Evolutionary conservation across 1,140 invertebrate genomes (phyloP).

Genomic region (Battus philenor): DNA sequence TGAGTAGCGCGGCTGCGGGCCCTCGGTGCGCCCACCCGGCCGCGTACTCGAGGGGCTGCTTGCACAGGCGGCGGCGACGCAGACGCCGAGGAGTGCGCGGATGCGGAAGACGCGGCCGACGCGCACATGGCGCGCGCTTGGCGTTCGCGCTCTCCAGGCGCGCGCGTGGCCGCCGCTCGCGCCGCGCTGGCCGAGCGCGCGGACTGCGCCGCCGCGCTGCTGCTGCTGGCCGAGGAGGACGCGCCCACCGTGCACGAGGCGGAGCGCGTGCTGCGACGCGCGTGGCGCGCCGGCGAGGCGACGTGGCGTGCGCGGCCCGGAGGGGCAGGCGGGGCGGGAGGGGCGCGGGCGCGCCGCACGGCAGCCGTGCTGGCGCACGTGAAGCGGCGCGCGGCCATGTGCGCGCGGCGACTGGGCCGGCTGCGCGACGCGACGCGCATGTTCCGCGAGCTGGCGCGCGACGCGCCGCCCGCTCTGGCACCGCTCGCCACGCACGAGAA

Average conservation of each 20-base stretch:
- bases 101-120: constrained; percentile 91
- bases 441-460: constrained; percentile 97
- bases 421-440: constrained; percentile 97
- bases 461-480: constrained; percentile 97
- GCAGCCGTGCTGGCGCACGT: constrained; percentile 98
- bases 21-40: too few species aligned
- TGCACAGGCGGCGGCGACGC: constrained; percentile 98
- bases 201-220: constrained; percentile 97
- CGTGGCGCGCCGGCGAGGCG: constrained; percentile 11
- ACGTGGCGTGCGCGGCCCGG: not conserved
- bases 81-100: constrained; percentile 76
- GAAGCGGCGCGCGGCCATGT: constrained; percentile 96
- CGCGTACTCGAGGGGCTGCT: too few species aligned
- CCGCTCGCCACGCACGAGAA: constrained; percentile 98
- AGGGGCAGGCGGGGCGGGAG: constrained; percentile 15
- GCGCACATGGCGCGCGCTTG: constrained; percentile 97
- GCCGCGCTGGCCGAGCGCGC: constrained; percentile 93
- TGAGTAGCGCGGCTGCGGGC: too few species aligned
- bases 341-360: constrained; percentile 83
- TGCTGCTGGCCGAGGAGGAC: constrained; percentile 97
- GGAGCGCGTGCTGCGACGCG: constrained; percentile 12
- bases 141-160: constrained; percentile 95
- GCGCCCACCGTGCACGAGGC: constrained; percentile 91
- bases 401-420: constrained; percentile 94
- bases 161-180: constrained; percentile 94